Conservation (phyloP, 2,113 vertebrate species). For the Reinhardtius hippoglossoides region DNA sequence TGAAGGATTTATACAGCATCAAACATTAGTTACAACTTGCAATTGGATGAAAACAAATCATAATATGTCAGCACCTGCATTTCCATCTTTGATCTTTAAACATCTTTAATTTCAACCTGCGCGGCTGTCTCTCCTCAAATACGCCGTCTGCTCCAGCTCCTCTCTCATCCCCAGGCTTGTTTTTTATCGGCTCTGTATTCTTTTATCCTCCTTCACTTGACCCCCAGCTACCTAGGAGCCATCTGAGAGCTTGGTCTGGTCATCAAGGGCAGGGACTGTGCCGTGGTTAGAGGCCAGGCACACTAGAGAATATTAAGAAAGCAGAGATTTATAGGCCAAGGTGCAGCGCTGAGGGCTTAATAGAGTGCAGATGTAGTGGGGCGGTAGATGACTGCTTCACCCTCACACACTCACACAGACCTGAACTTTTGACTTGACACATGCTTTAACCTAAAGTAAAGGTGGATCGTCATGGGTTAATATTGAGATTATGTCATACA, state of each 20-base stretch:
- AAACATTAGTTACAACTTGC: no score
- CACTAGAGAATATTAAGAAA: constrained; percentile 44
- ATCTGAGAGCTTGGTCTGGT: neutral
- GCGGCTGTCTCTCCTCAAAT: neutral
- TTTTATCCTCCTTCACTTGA: neutral
- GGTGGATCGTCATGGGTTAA: no score
- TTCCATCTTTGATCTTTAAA: constrained; percentile 2
- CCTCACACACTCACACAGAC: constrained; percentile 17
- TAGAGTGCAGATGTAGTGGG: constrained; percentile 44
- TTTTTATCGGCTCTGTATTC: constrained; percentile 24
- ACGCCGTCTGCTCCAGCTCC: neutral
- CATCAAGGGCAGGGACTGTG: constrained; percentile 4
- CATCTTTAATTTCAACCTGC: neutral
- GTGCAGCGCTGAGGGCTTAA: constrained; percentile 45
- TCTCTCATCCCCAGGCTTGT: constrained; percentile 8
- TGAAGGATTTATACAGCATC: no score
- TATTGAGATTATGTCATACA: constrained; percentile 39
- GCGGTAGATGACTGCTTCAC: neutral
- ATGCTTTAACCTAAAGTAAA: constrained; percentile 11
- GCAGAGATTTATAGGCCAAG: constrained; percentile 46
- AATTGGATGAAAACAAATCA: no score
- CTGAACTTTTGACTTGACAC: constrained; percentile 45
- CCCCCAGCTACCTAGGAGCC: neutral
- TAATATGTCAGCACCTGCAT: constrained; percentile 1
- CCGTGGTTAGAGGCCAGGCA: constrained; percentile 23